Evolutionary conservation across 2,113 vertebrate genomes (phyloP).

Genomic region (Australoheros scitulus): DNA sequence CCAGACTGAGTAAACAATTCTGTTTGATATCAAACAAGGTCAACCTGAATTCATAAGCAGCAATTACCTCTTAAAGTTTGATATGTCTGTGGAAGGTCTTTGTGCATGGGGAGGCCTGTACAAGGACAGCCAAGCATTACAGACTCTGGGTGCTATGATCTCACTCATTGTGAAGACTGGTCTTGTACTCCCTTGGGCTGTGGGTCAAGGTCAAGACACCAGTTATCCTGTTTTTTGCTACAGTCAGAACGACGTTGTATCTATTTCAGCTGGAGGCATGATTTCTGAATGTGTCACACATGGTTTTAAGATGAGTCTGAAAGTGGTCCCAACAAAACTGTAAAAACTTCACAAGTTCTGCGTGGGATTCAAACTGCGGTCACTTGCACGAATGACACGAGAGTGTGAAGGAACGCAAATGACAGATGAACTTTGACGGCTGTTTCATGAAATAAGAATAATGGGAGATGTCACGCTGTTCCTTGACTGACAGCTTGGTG

Average conservation of each 20-base stretch:
- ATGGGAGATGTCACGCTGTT: neutral
- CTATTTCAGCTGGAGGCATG: neutral
- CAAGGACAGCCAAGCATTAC: neutral
- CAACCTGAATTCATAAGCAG: neutral
- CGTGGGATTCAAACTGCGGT: neutral
- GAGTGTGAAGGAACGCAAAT: neutral
- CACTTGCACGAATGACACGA: neutral
- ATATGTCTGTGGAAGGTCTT: neutral
- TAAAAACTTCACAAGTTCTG: no score
- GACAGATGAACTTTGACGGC: neutral
- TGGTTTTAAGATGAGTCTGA: neutral
- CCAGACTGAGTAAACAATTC: neutral
- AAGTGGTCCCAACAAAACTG: no score
- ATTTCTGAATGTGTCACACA: neutral
- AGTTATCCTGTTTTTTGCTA: neutral
- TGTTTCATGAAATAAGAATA: neutral
- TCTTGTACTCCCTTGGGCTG: neutral
- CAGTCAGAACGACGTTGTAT: neutral
- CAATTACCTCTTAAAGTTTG: neutral
- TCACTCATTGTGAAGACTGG: neutral
- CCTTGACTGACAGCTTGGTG: slow-evolving; percentile 3
- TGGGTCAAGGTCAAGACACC: neutral
- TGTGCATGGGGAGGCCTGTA: neutral
- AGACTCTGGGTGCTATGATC: neutral
- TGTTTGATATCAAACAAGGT: neutral